Evolutionary conservation across 2,888 invertebrate species (phyloP).

Genomic region (Luperina testacea): DNA sequence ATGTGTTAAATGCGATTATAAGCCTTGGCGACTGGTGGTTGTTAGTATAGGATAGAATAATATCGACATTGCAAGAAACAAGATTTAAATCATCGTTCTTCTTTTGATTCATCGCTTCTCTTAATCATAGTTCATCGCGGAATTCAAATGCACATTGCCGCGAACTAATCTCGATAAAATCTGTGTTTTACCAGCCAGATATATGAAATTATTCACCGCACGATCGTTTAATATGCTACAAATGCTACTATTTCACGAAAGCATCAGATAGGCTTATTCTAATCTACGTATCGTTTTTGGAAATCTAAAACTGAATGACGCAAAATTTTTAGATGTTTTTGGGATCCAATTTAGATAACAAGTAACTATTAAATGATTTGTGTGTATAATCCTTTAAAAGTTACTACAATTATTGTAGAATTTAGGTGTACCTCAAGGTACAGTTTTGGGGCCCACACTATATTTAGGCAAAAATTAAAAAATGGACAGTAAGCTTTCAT

Average conservation of each 20-base stretch:
- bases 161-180: constrained; percentile 40
- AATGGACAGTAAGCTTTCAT: not conserved
- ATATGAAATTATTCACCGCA: constrained; percentile 44
- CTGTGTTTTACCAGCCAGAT: constrained; percentile 44
- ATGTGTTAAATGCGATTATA: not conserved
- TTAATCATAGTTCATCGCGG: constrained; percentile 12
- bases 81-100: not conserved
- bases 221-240: constrained; percentile 44
- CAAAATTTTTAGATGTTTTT: constrained; percentile 21
- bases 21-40: not conserved
- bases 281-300: constrained; percentile 37
- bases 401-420: not conserved
- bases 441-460: constrained; percentile 1
- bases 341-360: not conserved
- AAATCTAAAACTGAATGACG: constrained; percentile 32
- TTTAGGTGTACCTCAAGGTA: constrained; percentile 6
- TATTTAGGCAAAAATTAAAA: not conserved
- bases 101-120: not conserved
- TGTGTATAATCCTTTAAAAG: not conserved
- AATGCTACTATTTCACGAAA: constrained; percentile 45
- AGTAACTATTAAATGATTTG: not conserved
- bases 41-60: not conserved
- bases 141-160: constrained; percentile 31
- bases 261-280: constrained; percentile 42
- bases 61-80: not conserved